Evolutionary conservation across 37 sponge, comb jelly and placozoan genomes (phyloP).

Genomic region (Geodia barretti): DNA sequence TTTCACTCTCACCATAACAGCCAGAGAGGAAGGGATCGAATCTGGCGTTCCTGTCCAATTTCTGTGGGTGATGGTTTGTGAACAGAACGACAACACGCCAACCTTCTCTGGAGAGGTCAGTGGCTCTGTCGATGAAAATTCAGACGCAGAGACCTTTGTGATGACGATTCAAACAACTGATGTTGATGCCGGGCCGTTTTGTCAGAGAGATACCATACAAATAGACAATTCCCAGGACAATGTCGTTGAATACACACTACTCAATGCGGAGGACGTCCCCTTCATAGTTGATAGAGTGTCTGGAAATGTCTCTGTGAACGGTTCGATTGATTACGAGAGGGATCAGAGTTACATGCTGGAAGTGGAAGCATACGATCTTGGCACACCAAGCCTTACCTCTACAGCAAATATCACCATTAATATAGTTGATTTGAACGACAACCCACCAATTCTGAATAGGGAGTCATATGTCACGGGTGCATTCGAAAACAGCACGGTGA

Average conservation of each 20-base stretch:
- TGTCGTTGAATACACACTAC: slow-evolving; percentile 10
- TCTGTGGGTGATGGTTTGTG: slow-evolving; percentile 57
- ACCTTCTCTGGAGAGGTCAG: slow-evolving; percentile 17
- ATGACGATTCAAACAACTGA: slow-evolving; percentile 30
- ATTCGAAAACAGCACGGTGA: slow-evolving; percentile 44
- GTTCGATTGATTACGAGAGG: slow-evolving; percentile 47
- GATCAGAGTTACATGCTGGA: slow-evolving; percentile 15
- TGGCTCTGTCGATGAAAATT: slow-evolving; percentile 31
- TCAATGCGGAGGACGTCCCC: slow-evolving; percentile 34
- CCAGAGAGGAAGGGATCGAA: slow-evolving; percentile 23
- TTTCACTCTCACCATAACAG: slow-evolving; percentile 16
- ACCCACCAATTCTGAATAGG: slow-evolving; percentile 48
- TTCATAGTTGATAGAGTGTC: slow-evolving; percentile 19
- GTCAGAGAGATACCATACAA: slow-evolving; percentile 24
- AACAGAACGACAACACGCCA: slow-evolving; percentile 76
- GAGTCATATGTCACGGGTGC: slow-evolving; percentile 26
- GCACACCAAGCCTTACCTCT: slow-evolving; percentile 34
- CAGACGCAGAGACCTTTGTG: slow-evolving; percentile 14
- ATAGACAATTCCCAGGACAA: slow-evolving; percentile 32
- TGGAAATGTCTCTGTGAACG: slow-evolving; percentile 57
- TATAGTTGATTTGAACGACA: slow-evolving; percentile 82
- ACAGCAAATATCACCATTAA: slow-evolving; percentile 41
- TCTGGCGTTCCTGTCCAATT: not conserved
- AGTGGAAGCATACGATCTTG: slow-evolving; percentile 49
- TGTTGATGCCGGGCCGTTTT: slow-evolving; percentile 59